Evolutionary conservation across 2,888 invertebrate species (phyloP).

Genomic region (Sarcophaga subvicina): DNA sequence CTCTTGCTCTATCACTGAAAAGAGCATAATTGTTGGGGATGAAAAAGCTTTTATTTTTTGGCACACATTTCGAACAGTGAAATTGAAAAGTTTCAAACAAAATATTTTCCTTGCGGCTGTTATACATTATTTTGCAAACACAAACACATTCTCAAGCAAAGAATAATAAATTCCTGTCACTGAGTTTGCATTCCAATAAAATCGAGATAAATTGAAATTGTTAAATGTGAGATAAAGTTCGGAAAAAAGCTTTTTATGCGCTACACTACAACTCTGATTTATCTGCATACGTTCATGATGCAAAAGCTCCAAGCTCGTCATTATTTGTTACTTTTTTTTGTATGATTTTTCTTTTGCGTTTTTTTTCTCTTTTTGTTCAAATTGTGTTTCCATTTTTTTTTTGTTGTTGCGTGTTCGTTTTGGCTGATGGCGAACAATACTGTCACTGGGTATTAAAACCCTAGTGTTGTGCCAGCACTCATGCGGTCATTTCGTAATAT

Average conservation of each 20-base stretch:
- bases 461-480: constrained; percentile 80
- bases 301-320: constrained; percentile 10
- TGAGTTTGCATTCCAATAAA: too few relatives aligned
- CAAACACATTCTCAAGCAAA: too few relatives aligned
- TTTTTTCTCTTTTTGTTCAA: constrained; percentile 6
- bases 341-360: constrained; percentile 10
- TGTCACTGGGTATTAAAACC: constrained; percentile 71
- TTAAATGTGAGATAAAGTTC: too few relatives aligned
- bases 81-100: constrained; percentile 23
- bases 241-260: neutral
- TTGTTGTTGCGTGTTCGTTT: constrained; percentile 4
- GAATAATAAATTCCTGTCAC: too few relatives aligned
- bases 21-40: neutral
- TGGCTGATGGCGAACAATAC: constrained; percentile 61
- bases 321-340: neutral
- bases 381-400: neutral
- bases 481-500: constrained; percentile 76
- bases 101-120: neutral
- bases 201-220: too few relatives aligned
- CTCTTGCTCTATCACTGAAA: neutral
- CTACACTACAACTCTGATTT: constrained; percentile 55
- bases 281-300: neutral
- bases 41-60: constrained; percentile 39
- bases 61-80: constrained; percentile 41
- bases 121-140: neutral